These are phyloP conservation scores for Enteromius viviparus DNA, from an alignment of 2,797 vertebrate species.

Conservation along the genomic window DNA sequence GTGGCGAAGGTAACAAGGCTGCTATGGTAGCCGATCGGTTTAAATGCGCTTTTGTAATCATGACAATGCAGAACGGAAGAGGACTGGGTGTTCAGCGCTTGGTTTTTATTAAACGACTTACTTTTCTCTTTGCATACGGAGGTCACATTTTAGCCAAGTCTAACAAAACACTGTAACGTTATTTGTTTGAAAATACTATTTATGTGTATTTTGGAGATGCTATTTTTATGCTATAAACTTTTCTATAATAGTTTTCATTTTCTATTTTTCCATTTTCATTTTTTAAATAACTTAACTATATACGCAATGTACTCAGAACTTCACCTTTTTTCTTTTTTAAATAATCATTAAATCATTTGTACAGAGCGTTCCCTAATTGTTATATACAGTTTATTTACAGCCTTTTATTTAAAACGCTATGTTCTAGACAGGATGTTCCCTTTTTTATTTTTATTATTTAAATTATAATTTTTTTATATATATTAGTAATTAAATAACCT, in stretches of 20 bases:
- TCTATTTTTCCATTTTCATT: not conserved
- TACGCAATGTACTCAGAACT: not conserved
- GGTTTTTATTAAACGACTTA: not conserved
- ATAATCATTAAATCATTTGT: not conserved
- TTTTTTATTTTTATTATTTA: too few species aligned
- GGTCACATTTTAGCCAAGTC: not conserved
- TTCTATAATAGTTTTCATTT: not conserved
- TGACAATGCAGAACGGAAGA: conserved; percentile 52
- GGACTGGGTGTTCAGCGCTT: not conserved
- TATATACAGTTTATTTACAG: too few species aligned
- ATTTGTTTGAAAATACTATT: not conserved
- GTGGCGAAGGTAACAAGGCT: conserved; percentile 14
- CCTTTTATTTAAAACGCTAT: not conserved
- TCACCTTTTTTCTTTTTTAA: not conserved
- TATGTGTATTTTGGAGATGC: not conserved
- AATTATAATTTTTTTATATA: too few species aligned
- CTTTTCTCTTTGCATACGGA: not conserved
- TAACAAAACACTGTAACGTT: not conserved
- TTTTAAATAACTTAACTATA: not conserved
- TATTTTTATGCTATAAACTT: not conserved
- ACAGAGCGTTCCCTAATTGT: not conserved
- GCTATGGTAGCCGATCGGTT: too few species aligned
- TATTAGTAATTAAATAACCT: too few species aligned
- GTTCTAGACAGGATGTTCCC: too few species aligned
- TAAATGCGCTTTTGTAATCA: conserved; percentile 34